These are phyloP conservation scores for Pseudolycoriella hygida DNA, from an alignment of 2,888 invertebrate genomes.

Conservation along the genomic window DNA sequence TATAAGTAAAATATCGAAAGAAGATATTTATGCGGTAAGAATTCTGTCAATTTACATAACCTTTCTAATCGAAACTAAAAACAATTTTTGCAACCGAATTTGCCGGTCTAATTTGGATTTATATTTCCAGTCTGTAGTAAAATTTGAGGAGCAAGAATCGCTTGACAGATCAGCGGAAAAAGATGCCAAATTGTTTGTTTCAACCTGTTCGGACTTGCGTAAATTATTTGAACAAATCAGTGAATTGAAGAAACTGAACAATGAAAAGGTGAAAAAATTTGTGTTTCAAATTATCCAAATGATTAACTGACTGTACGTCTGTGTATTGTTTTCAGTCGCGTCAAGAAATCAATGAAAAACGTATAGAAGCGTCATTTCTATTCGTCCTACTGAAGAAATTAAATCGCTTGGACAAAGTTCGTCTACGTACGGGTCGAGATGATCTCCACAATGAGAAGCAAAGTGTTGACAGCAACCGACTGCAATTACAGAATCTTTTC, in stretches of 20 bases:
- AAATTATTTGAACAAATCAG: constrained; percentile 49
- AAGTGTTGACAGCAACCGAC: constrained; percentile 74
- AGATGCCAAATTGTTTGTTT: constrained; percentile 48
- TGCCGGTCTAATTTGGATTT: not conserved
- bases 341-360: constrained; percentile 44
- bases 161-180: constrained; percentile 41
- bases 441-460: constrained; percentile 66
- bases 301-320: constrained; percentile 15
- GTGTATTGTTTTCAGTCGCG: constrained; percentile 34
- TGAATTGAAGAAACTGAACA: constrained; percentile 40
- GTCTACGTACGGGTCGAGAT: constrained; percentile 68
- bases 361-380: constrained; percentile 54
- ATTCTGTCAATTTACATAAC: constrained; percentile 4
- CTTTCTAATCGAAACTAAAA: not conserved
- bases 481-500: constrained; percentile 80
- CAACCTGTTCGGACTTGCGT: constrained; percentile 52
- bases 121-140: constrained; percentile 30
- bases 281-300: constrained; percentile 5
- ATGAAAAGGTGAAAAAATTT: constrained; percentile 31
- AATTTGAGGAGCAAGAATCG: constrained; percentile 59
- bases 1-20: constrained; percentile 26
- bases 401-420: constrained; percentile 77
- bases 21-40: constrained; percentile 41
- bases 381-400: constrained; percentile 76
- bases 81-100: not conserved